Evolutionary conservation across 2,113 vertebrate genomes (phyloP).

Genomic region (Neolamprologus fasciatus): DNA sequence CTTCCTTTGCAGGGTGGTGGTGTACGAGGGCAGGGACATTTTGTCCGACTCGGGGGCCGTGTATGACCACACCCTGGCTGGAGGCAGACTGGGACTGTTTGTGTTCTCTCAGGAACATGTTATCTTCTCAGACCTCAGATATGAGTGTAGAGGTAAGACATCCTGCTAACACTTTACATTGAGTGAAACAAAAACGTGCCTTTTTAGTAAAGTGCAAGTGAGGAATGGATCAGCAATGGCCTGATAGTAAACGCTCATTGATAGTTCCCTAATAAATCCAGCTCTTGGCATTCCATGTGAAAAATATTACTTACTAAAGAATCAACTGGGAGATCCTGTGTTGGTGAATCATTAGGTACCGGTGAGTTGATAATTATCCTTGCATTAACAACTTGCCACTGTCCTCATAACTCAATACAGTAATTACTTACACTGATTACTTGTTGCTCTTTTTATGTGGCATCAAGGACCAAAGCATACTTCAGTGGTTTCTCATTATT

Average conservation of each 20-base stretch:
- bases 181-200: neutral
- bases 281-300: neutral
- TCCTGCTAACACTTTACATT: neutral
- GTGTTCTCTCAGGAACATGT: conserved; percentile 98
- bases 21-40: conserved; percentile 90
- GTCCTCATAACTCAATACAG: neutral
- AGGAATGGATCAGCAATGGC: neutral
- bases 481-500: neutral
- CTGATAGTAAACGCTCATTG: neutral
- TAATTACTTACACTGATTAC: neutral
- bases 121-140: conserved; percentile 94
- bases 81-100: conserved; percentile 89
- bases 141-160: conserved; percentile 90
- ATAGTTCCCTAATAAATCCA: neutral
- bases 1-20: conserved; percentile 76
- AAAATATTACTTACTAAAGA: neutral
- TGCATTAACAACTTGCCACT: neutral
- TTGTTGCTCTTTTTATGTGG: neutral
- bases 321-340: neutral
- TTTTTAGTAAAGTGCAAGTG: neutral
- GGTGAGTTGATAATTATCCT: neutral
- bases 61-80: conserved; percentile 89
- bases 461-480: neutral
- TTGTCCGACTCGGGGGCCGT: conserved; percentile 91
- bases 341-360: neutral